Percentiles rank a stretch among this genome's conserved stretches.
phyloP scores from a whole-genome alignment of 35 echinoderm and acorn worm genomes.

The Stichopus chloronotus region DNA sequence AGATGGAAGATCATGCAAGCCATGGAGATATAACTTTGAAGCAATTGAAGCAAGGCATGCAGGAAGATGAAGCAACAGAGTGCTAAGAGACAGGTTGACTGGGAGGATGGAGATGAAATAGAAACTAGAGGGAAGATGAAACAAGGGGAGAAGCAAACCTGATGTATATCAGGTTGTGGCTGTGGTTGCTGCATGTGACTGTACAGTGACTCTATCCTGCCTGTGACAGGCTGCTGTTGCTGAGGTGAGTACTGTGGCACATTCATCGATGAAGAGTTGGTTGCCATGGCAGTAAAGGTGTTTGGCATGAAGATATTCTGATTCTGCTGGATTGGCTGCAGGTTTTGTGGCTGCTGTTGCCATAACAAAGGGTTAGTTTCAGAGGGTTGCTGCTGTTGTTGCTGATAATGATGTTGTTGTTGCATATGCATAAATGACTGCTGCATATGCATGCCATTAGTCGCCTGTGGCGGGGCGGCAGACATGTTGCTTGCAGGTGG shows the following conservation, averaged over 20 bases:
- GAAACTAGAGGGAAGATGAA: not conserved
- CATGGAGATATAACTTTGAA: not conserved
- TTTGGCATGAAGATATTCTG: not conserved
- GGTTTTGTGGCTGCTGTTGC: slow-evolving; percentile 9
- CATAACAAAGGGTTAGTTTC: not conserved
- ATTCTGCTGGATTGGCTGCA: slow-evolving; percentile 11
- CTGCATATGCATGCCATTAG: slow-evolving; percentile 44
- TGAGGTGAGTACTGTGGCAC: slow-evolving; percentile 15
- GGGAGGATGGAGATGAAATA: not conserved
- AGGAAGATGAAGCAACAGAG: not conserved
- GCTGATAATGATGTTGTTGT: not conserved
- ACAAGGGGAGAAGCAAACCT: slow-evolving; percentile 39
- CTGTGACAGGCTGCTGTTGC: not conserved
- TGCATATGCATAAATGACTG: slow-evolving; percentile 59
- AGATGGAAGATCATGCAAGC: no score
- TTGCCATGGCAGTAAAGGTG: not conserved
- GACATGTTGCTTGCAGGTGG: slow-evolving; percentile 8
- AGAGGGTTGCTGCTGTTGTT: not conserved
- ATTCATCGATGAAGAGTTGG: slow-evolving; percentile 11
- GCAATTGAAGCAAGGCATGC: not conserved
- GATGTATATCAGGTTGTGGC: slow-evolving; percentile 33
- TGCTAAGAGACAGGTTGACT: no score
- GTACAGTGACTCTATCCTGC: not conserved
- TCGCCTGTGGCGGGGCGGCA: not conserved
- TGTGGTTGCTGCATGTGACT: slow-evolving; percentile 27